phyloP scores from a whole-genome alignment of 2,113 vertebrate species.

The Plotosus lineatus region DNA sequence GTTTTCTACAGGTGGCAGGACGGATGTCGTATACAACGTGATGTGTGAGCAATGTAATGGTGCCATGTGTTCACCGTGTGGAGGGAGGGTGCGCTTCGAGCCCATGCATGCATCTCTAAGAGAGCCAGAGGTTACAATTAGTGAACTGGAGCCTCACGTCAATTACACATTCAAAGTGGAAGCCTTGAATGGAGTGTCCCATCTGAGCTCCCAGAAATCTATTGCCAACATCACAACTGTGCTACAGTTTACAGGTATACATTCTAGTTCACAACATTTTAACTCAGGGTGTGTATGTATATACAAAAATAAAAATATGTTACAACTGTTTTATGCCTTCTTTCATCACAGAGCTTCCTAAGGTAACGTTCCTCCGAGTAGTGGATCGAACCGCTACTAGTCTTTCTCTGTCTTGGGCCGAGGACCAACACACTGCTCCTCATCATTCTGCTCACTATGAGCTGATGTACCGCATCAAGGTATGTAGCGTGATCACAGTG shows the following conservation, averaged over 20 bases:
- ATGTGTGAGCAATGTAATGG: slow-evolving; percentile 82
- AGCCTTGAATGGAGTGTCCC: slow-evolving; percentile 83
- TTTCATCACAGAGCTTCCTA: slow-evolving; percentile 81
- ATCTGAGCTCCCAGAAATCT: slow-evolving; percentile 68
- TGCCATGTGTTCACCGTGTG: slow-evolving; percentile 76
- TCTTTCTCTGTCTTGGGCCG: slow-evolving; percentile 84
- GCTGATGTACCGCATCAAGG: slow-evolving; percentile 96
- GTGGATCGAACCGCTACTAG: slow-evolving; percentile 80
- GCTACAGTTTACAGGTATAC: slow-evolving; percentile 86
- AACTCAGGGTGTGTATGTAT: neutral
- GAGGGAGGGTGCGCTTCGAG: slow-evolving; percentile 77
- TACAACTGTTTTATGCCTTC: neutral
- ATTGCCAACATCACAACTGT: slow-evolving; percentile 73
- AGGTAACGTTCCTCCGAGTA: slow-evolving; percentile 83
- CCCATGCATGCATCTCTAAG: slow-evolving; percentile 60
- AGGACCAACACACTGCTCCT: slow-evolving; percentile 78
- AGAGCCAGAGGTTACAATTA: slow-evolving; percentile 68
- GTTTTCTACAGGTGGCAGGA: slow-evolving; percentile 76
- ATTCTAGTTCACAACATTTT: neutral
- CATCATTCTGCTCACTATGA: slow-evolving; percentile 85
- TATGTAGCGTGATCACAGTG: slow-evolving; percentile 58
- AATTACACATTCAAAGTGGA: slow-evolving; percentile 93
- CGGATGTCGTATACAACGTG: slow-evolving; percentile 81
- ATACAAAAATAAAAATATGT: neutral
- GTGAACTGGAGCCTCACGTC: slow-evolving; percentile 85